A percentile compares a stretch with the other conserved stretches of the same genome.
phyloP scores from a whole-genome alignment of 92 coral and sea anemone genomes.

The Pocillopora meandrina region DNA sequence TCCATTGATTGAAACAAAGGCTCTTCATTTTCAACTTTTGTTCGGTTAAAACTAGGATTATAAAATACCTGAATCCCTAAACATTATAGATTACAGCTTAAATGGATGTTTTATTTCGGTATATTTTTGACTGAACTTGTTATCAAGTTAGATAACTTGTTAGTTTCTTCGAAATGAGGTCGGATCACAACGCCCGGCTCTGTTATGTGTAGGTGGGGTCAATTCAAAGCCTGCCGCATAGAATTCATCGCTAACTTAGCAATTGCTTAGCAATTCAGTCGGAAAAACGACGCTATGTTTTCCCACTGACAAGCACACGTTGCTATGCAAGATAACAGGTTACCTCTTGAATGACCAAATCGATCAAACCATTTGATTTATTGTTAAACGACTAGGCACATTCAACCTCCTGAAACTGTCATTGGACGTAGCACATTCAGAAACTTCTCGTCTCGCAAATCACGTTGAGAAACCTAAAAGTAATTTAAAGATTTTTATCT shows the following conservation, averaged over 20 bases:
- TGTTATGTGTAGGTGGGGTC: conserved; percentile 25
- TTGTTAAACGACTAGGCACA: neutral
- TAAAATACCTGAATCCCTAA: neutral
- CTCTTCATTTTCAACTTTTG: conserved; percentile 27
- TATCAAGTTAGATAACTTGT: conserved; percentile 18
- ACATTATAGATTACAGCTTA: neutral
- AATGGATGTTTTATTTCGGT: neutral
- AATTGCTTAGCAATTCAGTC: neutral
- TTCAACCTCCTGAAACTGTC: neutral
- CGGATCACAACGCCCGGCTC: neutral
- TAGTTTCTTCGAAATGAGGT: conserved; percentile 5
- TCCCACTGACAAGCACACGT: neutral
- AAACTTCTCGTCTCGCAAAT: neutral
- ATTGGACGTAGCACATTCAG: neutral
- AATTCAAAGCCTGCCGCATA: neutral
- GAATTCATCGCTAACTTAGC: neutral
- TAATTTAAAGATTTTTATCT: neutral
- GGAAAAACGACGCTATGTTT: neutral
- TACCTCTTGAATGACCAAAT: neutral
- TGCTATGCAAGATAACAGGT: neutral
- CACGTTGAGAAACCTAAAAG: neutral
- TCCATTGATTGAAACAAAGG: conserved; percentile 36
- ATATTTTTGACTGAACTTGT: neutral
- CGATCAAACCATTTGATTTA: neutral
- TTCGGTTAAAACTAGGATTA: conserved; percentile 1